Conservation (phyloP, 2,797 vertebrate species). For the Glyptemys insculpta region DNA sequence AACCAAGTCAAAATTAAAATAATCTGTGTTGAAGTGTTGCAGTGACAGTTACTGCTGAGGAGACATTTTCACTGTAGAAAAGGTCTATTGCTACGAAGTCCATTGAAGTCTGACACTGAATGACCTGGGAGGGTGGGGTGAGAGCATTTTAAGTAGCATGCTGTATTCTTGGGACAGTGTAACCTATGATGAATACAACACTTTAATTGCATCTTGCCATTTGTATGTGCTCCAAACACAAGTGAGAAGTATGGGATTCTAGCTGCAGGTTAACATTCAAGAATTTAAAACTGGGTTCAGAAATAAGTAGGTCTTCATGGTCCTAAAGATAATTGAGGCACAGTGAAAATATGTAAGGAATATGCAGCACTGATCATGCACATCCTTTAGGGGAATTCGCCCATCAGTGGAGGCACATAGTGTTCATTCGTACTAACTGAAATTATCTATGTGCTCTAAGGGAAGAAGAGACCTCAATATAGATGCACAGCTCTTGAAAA, state of each 20-base stretch:
- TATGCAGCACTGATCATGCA: neutral
- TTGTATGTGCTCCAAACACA: fast-evolving
- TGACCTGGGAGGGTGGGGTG: neutral
- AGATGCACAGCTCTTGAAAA: neutral
- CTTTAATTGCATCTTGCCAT: neutral
- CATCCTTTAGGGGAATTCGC: neutral
- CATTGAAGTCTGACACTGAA: neutral
- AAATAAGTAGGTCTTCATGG: neutral
- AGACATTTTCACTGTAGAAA: neutral
- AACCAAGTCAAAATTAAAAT: neutral
- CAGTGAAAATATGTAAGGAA: neutral
- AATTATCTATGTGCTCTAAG: neutral
- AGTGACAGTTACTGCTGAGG: neutral
- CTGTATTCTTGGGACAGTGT: neutral
- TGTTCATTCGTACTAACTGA: neutral
- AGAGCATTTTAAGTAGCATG: neutral
- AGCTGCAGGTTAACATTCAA: fast-evolving
- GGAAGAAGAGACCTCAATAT: neutral
- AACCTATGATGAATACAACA: neutral
- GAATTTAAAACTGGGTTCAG: neutral
- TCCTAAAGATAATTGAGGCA: constrained; percentile 4
- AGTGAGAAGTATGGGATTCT: fast-evolving
- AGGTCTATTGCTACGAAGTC: neutral
- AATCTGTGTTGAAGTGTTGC: neutral
- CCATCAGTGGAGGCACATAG: neutral